Base-by-base conservation (phyloP, 2,113 vertebrate species). In the Lepus timidus region DNA sequence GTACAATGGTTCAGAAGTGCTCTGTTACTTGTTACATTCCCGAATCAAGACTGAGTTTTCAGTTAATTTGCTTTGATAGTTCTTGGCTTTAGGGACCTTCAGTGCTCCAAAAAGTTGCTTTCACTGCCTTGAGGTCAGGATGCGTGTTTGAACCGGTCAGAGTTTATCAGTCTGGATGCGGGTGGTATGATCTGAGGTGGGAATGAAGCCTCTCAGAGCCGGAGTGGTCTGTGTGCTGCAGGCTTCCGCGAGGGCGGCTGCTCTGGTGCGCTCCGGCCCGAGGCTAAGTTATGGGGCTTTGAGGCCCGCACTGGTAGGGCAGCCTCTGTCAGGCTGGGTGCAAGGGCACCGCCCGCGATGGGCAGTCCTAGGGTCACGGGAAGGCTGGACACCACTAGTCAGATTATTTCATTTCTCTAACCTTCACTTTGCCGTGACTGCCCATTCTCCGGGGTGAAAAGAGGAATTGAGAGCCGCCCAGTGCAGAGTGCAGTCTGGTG, bases 41-140 rank as follows among this genome's bases (percentile, higher is more conserved):
- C 61, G 17, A 70, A 44, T 62, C 91, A 31, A 89, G 71, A 89
- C 79, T 75, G 51, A 93, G 58, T 70, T 88, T 85, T 90, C 67
- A 61, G 39, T 95, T 64, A 67, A 52, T 68, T 80, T 89, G 23
- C 78, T 64, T 91, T 95, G 52, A 33, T 82, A n/a, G 55, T 81
- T 82, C 68, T 87, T 76, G 61, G 14, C 14, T 23, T 75, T 73
- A 31, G 9, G 39, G 29, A 55, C 33, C 22, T 64, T 71, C 65
- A 75, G 58, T n/a, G 25, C 75, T 91, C 85, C 61, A 83, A 9
- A 83, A 85, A 23, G 25, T 73, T 75, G 44, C 68, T 86, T 44
- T 81, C 31, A 27, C 82, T 58, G 29, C n/a, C 36, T 36, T 27
- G 4, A 65, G 3, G 29, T 68, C 51, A n/a, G 13, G 51, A 55